Percentiles rank a stretch among this genome's conserved stretches.
Evolutionary conservation across 2,888 invertebrate species (phyloP).

Genomic region (Athalia circularis): DNA sequence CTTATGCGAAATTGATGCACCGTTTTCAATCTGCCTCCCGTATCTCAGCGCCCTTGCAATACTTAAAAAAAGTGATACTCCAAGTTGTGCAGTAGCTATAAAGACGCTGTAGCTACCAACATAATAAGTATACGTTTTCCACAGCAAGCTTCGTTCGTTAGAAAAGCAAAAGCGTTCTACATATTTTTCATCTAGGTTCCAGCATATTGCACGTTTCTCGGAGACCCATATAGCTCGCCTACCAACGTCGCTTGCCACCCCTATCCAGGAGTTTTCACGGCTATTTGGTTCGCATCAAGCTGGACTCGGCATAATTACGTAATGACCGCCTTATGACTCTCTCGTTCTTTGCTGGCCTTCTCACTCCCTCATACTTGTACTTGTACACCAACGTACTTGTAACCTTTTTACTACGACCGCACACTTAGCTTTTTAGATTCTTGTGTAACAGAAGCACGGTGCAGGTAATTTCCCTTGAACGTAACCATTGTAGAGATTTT

Average conservation of each 20-base stretch:
- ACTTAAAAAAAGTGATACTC: constrained; percentile 4
- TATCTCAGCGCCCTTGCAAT: not conserved
- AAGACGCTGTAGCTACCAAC: not conserved
- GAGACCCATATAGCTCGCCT: not conserved
- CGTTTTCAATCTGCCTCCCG: not conserved
- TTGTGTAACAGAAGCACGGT: constrained; percentile 59
- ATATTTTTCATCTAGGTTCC: constrained; percentile 28
- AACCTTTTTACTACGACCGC: constrained; percentile 44
- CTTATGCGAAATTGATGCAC: not conserved
- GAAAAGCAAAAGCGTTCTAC: constrained; percentile 10
- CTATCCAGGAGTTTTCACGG: constrained; percentile 52
- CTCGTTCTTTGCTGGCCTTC: constrained; percentile 45
- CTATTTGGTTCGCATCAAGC: constrained; percentile 61
- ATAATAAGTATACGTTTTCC: constrained; percentile 9
- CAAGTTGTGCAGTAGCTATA: not conserved
- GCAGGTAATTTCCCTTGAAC: constrained; percentile 63
- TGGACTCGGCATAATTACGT: constrained; percentile 64
- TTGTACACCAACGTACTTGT: constrained; percentile 27
- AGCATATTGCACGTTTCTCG: constrained; percentile 36
- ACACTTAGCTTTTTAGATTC: constrained; percentile 48
- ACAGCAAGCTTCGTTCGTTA: constrained; percentile 6
- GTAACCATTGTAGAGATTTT: constrained; percentile 68
- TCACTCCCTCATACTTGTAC: constrained; percentile 28
- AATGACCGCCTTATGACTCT: constrained; percentile 55
- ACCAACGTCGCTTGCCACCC: not conserved